Evolutionary conservation across 2,888 invertebrate species (phyloP), one percentile per base, ranked within the genome.

Genomic region (Vannuccia rotundouncinata): DNA sequence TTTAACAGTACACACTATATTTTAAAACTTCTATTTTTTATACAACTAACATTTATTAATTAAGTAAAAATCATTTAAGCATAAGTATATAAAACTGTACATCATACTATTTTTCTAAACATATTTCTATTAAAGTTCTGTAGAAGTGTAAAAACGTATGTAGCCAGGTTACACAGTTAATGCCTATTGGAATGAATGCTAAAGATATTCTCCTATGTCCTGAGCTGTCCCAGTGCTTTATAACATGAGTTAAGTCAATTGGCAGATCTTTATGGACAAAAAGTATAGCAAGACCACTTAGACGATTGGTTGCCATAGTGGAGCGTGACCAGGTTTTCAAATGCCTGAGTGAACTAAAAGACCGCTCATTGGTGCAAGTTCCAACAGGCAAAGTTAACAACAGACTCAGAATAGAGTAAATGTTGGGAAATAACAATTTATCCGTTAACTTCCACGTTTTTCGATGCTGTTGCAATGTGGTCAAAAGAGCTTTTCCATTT

Each of bases 161-260:
- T n/a, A n/a, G n/a, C n/a, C n/a, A n/a, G n/a, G n/a, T n/a, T n/a
- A n/a, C n/a, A n/a, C n/a, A n/a, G n/a, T n/a, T n/a, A n/a, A n/a
- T n/a, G n/a, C n/a, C 17, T 45, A 45, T 45, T 5, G 5, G 5
- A 45, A 45, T 66, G 66, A 66, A 66, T 22, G 66, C 66, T 66
- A 66, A 27, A 22, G 66, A 66, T 17, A 66, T 66, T 66, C 66
- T 66, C 66, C 66, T 66, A 27, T 66, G 66, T 22, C 66, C 66
- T 66, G 66, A 66, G 66, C 22, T 66, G 25, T 66, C 66, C 66
- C 66, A 66, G 66, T 66, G 66, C 66, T 66, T 66, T 66, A 66
- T 17, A 27, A 66, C 66, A 66, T 66, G 22, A 66, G 66, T 66
- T 22, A 66, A 27, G 13, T 66, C 22, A 22, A 66, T 66, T 66